Evolutionary conservation across 2,797 vertebrate species (phyloP).

Genomic region (Bucorvus abyssinicus): DNA sequence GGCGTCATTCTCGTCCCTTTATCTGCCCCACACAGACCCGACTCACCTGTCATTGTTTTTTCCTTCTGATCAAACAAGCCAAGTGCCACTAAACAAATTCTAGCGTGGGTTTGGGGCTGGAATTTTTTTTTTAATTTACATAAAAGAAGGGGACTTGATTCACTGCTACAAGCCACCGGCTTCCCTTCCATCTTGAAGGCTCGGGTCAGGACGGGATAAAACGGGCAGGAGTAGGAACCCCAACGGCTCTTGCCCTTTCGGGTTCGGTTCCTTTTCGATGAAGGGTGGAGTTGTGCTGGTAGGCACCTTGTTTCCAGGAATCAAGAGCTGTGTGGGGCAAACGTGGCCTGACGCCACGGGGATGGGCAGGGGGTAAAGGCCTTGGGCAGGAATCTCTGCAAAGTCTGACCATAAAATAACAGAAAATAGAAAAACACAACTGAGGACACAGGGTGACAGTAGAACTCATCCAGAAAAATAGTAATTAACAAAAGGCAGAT

Average conservation of each 20-base stretch:
- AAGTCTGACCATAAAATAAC: conserved; percentile 9
- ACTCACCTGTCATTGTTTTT: conserved; percentile 68
- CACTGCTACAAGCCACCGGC: not conserved
- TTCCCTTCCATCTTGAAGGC: not conserved
- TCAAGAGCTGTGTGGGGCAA: not conserved
- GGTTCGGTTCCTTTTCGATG: not conserved
- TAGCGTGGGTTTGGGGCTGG: not conserved
- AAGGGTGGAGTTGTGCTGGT: not conserved
- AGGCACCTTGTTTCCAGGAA: not conserved
- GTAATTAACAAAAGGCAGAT: not conserved
- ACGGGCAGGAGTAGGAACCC: not conserved
- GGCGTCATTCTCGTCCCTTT: conserved; percentile 85
- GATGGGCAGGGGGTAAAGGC: not conserved
- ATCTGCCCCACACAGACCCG: conserved; percentile 87
- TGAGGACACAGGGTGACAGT: not conserved
- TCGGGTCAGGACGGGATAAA: not conserved
- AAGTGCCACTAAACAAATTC: conserved; percentile 62
- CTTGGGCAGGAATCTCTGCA: not conserved
- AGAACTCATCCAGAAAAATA: not conserved
- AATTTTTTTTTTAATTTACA: not conserved
- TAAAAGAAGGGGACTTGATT: conserved; percentile 24
- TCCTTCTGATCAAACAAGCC: conserved; percentile 65
- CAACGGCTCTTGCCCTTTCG: not conserved
- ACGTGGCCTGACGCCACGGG: not conserved
- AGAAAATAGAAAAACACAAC: not conserved